A percentile compares a stretch with the other conserved stretches of the same genome.
These are phyloP conservation scores for Petrolisthes cinctipes DNA, from an alignment of 2,888 invertebrate species.

Conservation along the genomic window DNA sequence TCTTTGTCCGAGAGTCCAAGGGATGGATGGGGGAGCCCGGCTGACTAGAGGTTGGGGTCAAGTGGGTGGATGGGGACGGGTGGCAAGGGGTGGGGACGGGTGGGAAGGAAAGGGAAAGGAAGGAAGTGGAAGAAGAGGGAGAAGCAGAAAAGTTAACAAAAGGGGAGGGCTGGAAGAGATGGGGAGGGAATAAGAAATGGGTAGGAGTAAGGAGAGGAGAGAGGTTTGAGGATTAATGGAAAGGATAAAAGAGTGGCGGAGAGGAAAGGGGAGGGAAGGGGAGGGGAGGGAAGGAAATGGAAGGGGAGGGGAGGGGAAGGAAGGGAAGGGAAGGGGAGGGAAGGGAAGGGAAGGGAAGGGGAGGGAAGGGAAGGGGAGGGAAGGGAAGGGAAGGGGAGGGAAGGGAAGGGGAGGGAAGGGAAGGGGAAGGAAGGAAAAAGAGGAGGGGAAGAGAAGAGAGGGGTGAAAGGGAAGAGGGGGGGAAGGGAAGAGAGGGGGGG, in stretches of 20 bases:
- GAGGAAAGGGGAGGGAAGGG: background rate
- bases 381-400: background rate
- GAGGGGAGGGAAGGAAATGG: no score
- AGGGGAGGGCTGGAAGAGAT: background rate
- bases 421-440: background rate
- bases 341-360: background rate
- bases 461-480: background rate
- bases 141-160: background rate
- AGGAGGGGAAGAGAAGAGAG: background rate
- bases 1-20: slow-evolving; percentile 36
- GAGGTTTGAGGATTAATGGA: background rate
- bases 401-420: background rate
- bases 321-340: background rate
- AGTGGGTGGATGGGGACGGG: background rate
- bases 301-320: background rate
- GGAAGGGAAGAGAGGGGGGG: background rate
- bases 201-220: background rate
- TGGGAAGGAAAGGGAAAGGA: background rate
- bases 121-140: no score
- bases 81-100: background rate
- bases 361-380: background rate
- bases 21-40: background rate
- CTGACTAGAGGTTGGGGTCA: no score
- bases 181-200: background rate
- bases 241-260: background rate